A percentile compares a stretch with the other conserved stretches of the same genome.
Evolutionary conservation across 2,113 vertebrate species (phyloP).

Genomic region (Ginglymostoma cirratum): DNA sequence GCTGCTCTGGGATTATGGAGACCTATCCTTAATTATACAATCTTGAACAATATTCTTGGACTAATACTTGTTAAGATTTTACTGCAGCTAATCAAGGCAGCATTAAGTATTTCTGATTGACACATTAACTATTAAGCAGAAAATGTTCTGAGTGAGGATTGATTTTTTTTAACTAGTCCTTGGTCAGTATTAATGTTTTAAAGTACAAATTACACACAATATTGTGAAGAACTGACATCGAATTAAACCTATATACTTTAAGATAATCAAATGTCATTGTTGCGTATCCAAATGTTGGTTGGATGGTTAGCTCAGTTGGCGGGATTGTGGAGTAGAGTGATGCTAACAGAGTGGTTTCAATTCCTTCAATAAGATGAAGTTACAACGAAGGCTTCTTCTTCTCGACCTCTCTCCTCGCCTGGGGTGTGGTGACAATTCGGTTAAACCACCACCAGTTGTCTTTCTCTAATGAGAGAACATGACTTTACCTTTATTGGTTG

Average conservation of each 20-base stretch:
- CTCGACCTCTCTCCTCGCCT: too few species aligned
- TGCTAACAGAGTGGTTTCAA: too few species aligned
- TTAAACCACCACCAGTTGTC: too few species aligned
- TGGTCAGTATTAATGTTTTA: background rate
- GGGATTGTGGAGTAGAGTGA: too few species aligned
- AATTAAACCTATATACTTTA: background rate
- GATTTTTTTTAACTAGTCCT: background rate
- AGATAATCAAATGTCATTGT: background rate
- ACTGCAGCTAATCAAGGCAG: background rate
- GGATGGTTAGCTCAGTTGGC: too few species aligned
- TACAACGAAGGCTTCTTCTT: too few species aligned
- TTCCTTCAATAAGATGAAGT: too few species aligned
- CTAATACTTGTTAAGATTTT: background rate
- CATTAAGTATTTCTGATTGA: background rate
- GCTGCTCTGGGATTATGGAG: background rate
- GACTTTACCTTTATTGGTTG: background rate
- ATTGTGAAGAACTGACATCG: background rate
- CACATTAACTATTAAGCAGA: background rate
- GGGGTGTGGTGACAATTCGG: too few species aligned
- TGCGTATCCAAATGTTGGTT: background rate
- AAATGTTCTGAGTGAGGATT: background rate
- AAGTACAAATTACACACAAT: background rate
- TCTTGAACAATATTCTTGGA: background rate
- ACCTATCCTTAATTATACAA: background rate
- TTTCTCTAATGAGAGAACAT: too few species aligned